Evolutionary conservation across 2,113 vertebrate genomes (phyloP).

Genomic region (Prochilodus magdalenae): DNA sequence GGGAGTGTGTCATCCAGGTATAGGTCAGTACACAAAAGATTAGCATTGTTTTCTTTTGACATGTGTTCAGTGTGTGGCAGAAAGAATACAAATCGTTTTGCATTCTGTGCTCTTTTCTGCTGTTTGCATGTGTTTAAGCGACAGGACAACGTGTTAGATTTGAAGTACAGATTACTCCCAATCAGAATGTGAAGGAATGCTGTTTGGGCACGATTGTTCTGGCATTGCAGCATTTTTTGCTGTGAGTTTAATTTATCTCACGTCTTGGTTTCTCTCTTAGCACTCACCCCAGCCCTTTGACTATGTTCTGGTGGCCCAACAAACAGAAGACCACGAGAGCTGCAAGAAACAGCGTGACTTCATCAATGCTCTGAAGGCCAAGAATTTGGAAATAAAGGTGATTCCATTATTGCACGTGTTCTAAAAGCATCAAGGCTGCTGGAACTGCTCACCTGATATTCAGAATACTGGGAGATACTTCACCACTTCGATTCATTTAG

Average conservation of each 20-base stretch:
- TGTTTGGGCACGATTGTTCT: neutral
- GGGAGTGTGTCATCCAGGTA: neutral
- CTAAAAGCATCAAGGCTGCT: too few relatives aligned
- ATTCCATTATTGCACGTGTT: slow-evolving; percentile 41
- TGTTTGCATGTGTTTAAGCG: neutral
- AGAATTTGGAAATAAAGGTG: slow-evolving; percentile 82
- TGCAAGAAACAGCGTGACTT: slow-evolving; percentile 74
- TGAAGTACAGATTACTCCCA: neutral
- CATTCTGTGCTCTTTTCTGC: neutral
- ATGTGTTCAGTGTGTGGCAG: neutral
- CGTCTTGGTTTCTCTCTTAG: slow-evolving; percentile 46
- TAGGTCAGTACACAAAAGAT: neutral
- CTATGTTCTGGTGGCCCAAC: slow-evolving; percentile 82
- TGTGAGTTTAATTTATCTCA: neutral
- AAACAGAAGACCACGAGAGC: slow-evolving; percentile 44
- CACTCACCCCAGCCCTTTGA: slow-evolving; percentile 77
- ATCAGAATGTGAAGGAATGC: neutral
- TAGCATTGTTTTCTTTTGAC: neutral
- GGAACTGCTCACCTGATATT: too few relatives aligned
- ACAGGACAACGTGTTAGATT: neutral
- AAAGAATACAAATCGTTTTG: neutral
- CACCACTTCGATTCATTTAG: too few relatives aligned
- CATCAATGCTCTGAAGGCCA: slow-evolving; percentile 76
- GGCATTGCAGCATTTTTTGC: neutral
- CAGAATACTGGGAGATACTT: too few relatives aligned